phyloP scores from a whole-genome alignment of 2,113 vertebrate genomes.

The Tyto alba region DNA sequence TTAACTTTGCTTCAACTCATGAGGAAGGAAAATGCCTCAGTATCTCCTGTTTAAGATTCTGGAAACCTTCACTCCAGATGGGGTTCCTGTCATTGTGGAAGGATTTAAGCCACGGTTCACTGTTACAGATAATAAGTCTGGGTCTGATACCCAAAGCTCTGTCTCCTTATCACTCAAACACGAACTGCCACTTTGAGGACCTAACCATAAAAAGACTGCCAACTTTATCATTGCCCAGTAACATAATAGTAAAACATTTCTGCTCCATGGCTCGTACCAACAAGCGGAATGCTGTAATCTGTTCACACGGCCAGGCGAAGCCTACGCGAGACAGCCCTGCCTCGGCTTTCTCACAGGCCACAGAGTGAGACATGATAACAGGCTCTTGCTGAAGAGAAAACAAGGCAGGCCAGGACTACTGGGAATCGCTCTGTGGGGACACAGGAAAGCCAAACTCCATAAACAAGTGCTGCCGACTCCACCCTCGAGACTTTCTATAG shows the following conservation, averaged over 20 bases:
- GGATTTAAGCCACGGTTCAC: constrained; percentile 48
- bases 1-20: constrained; percentile 45
- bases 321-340: constrained; percentile 58
- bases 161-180: constrained; percentile 68
- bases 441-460: not conserved
- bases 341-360: constrained; percentile 60
- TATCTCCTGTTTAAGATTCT: constrained; percentile 54
- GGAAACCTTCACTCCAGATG: constrained; percentile 63
- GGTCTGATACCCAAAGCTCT: constrained; percentile 52
- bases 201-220: constrained; percentile 70
- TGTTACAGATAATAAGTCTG: constrained; percentile 55
- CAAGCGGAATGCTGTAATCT: constrained; percentile 77
- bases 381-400: constrained; percentile 16
- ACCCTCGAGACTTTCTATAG: not conserved
- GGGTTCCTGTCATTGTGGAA: constrained; percentile 62
- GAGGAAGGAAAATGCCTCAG: constrained; percentile 50
- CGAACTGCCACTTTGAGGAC: constrained; percentile 53
- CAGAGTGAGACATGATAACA: constrained; percentile 45
- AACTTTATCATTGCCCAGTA: constrained; percentile 61
- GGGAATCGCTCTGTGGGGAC: not conserved
- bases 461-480: not conserved
- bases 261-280: constrained; percentile 33
- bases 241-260: constrained; percentile 25
- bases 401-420: not conserved
- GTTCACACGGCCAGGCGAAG: constrained; percentile 65